A percentile compares a stretch with the other conserved stretches of the same genome.
Conservation (phyloP, 2,113 vertebrate species). For the Macquaria australasica region DNA sequence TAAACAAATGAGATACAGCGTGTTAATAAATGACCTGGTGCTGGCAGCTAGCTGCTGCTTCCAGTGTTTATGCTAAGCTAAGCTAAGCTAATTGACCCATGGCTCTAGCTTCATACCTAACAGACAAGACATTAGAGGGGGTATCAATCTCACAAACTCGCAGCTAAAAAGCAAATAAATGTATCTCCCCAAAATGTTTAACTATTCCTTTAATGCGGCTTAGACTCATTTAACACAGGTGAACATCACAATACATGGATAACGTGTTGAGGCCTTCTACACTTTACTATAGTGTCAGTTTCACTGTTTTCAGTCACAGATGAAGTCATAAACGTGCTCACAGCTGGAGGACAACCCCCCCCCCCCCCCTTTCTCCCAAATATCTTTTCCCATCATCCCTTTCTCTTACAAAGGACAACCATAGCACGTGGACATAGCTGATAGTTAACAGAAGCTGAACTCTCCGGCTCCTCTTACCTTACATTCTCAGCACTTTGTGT, state of each 20-base stretch:
- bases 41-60: not conserved
- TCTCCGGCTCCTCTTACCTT: conserved; percentile 41
- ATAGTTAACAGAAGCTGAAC: conserved; percentile 30
- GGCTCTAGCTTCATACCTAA: not conserved
- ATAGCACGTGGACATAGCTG: not conserved
- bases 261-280: not conserved
- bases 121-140: not conserved
- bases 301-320: conserved; percentile 54
- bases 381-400: conserved; percentile 46
- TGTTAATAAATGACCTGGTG: not conserved
- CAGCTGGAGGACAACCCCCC: conserved; percentile 55
- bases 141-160: not conserved
- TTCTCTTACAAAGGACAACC: conserved; percentile 31
- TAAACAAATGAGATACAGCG: not conserved
- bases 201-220: not conserved
- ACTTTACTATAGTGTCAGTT: conserved; percentile 14
- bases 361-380: not conserved
- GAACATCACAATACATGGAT: not conserved
- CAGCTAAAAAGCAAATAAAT: not conserved
- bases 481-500: conserved; percentile 19
- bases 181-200: not conserved
- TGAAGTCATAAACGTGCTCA: conserved; percentile 70
- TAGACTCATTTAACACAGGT: not conserved
- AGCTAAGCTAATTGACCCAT: not conserved
- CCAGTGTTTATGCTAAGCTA: not conserved